Evolutionary conservation across 2,888 invertebrate species (phyloP).

Genomic region (Augochlorella aurata): DNA sequence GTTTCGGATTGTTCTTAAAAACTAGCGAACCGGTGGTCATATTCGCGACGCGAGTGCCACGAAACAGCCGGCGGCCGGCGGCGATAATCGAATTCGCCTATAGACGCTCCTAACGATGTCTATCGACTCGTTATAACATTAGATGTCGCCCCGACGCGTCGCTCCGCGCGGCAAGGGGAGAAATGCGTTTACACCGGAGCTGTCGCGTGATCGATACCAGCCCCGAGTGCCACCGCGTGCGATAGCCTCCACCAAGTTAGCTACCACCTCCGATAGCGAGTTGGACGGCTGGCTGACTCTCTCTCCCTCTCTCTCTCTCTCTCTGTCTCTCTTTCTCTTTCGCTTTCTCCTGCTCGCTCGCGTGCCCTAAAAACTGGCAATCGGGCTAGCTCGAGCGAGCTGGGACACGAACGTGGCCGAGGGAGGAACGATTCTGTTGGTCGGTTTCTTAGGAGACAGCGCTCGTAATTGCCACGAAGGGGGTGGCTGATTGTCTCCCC

Average conservation of each 20-base stretch:
- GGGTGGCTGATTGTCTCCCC: background rate
- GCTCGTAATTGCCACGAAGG: background rate
- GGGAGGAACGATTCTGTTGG: conserved; percentile 34
- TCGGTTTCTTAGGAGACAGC: conserved; percentile 32
- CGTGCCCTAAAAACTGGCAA: conserved; percentile 43
- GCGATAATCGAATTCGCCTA: conserved; percentile 64
- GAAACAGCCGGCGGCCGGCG: conserved; percentile 1
- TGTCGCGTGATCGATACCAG: conserved; percentile 64
- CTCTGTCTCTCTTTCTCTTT: background rate
- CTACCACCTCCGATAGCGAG: background rate
- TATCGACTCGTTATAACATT: conserved; percentile 67
- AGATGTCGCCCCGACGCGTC: conserved; percentile 53
- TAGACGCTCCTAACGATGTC: conserved; percentile 57
- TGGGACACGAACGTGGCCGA: conserved; percentile 8
- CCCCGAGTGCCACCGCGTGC: conserved; percentile 31
- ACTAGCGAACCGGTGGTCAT: background rate
- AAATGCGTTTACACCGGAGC: conserved; percentile 62
- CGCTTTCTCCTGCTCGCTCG: conserved; percentile 5
- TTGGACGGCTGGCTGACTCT: background rate
- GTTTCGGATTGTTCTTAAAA: background rate
- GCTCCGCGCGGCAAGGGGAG: conserved; percentile 54
- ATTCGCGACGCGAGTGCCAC: background rate
- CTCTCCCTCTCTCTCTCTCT: background rate
- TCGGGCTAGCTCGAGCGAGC: conserved; percentile 15
- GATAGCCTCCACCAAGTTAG: background rate